A percentile compares a stretch with the other conserved stretches of the same genome.
These are phyloP conservation scores for Chaetodon trifascialis DNA, from an alignment of 2,113 vertebrate genomes.

Conservation along the genomic window DNA sequence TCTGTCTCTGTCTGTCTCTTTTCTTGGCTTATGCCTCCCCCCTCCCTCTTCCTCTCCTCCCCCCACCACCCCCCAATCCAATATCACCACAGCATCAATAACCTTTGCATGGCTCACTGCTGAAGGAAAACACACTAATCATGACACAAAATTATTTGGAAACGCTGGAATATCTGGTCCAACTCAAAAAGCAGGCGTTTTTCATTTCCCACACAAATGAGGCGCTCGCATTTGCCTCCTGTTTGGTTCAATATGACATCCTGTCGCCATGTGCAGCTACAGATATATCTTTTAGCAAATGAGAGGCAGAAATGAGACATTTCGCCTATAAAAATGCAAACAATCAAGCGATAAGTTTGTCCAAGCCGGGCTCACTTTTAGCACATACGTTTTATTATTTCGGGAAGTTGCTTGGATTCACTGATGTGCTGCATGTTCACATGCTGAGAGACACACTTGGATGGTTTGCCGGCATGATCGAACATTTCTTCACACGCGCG, in stretches of 20 bases:
- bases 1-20: constrained; percentile 52
- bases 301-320: background rate
- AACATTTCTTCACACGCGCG: constrained; percentile 37
- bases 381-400: constrained; percentile 7
- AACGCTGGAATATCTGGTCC: constrained; percentile 26
- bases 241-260: constrained; percentile 15
- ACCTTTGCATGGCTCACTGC: constrained; percentile 59
- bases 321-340: background rate
- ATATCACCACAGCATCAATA: constrained; percentile 65
- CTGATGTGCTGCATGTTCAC: constrained; percentile 53
- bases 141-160: constrained; percentile 21
- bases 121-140: constrained; percentile 51
- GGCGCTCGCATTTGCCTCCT: constrained; percentile 28
- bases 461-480: constrained; percentile 34
- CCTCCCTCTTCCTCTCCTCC: background rate
- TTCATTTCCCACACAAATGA: constrained; percentile 21
- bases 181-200: constrained; percentile 2
- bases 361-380: background rate
- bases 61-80: constrained; percentile 25
- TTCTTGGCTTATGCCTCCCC: constrained; percentile 32
- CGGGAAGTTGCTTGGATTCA: constrained; percentile 36
- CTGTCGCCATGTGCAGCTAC: constrained; percentile 17
- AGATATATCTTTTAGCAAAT: background rate
- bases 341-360: background rate
- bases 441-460: constrained; percentile 53